These are phyloP conservation scores for Eulemur mongoz DNA, from an alignment of 2,797 vertebrate genomes.

Conservation along the genomic window DNA sequence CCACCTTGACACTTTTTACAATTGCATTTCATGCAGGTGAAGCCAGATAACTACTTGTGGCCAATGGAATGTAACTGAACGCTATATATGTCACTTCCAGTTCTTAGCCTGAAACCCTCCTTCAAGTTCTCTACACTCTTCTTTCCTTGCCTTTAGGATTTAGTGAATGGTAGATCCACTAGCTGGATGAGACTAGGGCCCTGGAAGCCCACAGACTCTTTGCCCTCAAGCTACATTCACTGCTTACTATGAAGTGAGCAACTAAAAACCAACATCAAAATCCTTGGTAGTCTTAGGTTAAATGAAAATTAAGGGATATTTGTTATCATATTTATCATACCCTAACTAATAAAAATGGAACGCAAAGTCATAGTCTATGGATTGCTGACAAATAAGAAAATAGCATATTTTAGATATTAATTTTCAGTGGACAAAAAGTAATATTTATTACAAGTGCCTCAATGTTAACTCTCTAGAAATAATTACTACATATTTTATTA, in stretches of 20 bases:
- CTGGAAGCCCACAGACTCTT: neutral
- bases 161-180: too few relatives aligned
- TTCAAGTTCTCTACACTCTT: neutral
- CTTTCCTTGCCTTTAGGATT: neutral
- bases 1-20: neutral
- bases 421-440: neutral
- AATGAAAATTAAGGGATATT: neutral
- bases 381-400: neutral
- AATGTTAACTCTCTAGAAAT: neutral
- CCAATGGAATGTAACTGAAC: neutral
- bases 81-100: neutral
- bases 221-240: neutral
- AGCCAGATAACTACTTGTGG: neutral
- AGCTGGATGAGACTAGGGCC: neutral
- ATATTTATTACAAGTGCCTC: slow-evolving; percentile 14
- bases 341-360: slow-evolving; percentile 11
- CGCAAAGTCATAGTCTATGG: neutral
- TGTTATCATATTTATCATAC: neutral
- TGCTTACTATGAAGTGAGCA: neutral
- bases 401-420: slow-evolving; percentile 26
- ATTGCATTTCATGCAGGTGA: neutral
- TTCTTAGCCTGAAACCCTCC: neutral
- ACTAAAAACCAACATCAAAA: neutral
- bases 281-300: neutral
- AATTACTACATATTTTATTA: slow-evolving; percentile 16